Evolutionary conservation across 1,140 invertebrate species (phyloP).

Genomic region (Penaeus indicus): DNA sequence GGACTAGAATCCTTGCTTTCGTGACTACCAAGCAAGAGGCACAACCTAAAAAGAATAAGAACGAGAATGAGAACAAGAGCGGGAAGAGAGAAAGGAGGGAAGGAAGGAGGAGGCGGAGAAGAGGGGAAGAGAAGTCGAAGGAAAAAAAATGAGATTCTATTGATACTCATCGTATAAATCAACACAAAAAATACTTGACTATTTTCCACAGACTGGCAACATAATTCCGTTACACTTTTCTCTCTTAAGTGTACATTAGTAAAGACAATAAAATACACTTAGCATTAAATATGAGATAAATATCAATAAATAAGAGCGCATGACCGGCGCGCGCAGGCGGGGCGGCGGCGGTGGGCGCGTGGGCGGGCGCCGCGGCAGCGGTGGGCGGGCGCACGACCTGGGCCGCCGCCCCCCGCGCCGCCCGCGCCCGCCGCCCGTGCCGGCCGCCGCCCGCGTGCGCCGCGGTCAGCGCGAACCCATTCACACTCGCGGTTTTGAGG

Average conservation of each 20-base stretch:
- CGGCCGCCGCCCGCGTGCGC: constrained; percentile 29
- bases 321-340: constrained; percentile 13
- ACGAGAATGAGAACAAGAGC: too few relatives aligned
- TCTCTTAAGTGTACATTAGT: constrained; percentile 57
- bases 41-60: constrained; percentile 44
- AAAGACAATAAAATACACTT: constrained; percentile 64
- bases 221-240: constrained; percentile 51
- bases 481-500: constrained; percentile 61
- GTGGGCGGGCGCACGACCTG: not conserved
- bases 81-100: too few relatives aligned
- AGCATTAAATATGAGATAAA: constrained; percentile 64
- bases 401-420: constrained; percentile 6
- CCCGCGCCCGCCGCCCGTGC: not conserved
- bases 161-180: constrained; percentile 42
- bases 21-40: constrained; percentile 48
- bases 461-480: constrained; percentile 47
- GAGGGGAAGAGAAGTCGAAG: too few relatives aligned
- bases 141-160: constrained; percentile 54
- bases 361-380: not conserved
- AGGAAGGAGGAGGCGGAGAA: too few relatives aligned
- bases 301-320: constrained; percentile 59
- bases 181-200: constrained; percentile 40
- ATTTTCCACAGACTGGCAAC: constrained; percentile 38
- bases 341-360: not conserved
- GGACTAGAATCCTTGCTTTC: constrained; percentile 59